Conservation (phyloP, 2,888 invertebrate genomes). For the Cephus spinipes region DNA sequence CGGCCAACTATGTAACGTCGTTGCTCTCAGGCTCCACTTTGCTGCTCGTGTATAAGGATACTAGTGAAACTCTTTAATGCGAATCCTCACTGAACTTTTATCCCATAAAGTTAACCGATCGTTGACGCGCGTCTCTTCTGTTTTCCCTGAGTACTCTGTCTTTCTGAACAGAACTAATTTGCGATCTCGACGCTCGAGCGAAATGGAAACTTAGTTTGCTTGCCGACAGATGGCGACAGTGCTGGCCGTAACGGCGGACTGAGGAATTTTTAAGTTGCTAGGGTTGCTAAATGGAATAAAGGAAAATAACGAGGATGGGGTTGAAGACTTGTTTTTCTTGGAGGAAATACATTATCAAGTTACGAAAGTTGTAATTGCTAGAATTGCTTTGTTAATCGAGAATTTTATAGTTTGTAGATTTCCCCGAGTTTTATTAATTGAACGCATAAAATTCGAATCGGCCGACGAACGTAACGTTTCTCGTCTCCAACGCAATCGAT, state of each 20-base stretch:
- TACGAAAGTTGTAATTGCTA: not conserved
- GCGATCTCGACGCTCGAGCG: not conserved
- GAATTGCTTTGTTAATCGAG: not conserved
- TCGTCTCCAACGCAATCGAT: not conserved
- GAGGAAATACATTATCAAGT: not conserved
- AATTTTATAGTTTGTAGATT: not conserved
- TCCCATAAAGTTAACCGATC: not conserved
- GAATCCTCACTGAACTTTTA: not conserved
- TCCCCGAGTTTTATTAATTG: not conserved
- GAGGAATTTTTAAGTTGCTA: not conserved
- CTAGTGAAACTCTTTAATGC: not conserved
- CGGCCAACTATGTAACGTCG: not conserved
- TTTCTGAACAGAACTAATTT: not conserved
- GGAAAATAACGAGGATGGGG: too few relatives aligned
- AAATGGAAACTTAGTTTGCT: not conserved
- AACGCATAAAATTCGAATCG: not conserved
- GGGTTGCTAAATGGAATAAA: not conserved
- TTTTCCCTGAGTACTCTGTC: not conserved
- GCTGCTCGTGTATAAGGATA: not conserved
- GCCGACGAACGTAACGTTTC: not conserved
- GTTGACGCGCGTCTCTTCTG: not conserved
- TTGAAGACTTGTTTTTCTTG: not conserved
- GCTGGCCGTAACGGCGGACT: not conserved
- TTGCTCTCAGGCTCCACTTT: not conserved
- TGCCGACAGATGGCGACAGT: not conserved